A percentile compares a stretch with the other conserved stretches of the same genome.
Conservation (phyloP, 2,113 vertebrate genomes). For the Sardina pilchardus region DNA sequence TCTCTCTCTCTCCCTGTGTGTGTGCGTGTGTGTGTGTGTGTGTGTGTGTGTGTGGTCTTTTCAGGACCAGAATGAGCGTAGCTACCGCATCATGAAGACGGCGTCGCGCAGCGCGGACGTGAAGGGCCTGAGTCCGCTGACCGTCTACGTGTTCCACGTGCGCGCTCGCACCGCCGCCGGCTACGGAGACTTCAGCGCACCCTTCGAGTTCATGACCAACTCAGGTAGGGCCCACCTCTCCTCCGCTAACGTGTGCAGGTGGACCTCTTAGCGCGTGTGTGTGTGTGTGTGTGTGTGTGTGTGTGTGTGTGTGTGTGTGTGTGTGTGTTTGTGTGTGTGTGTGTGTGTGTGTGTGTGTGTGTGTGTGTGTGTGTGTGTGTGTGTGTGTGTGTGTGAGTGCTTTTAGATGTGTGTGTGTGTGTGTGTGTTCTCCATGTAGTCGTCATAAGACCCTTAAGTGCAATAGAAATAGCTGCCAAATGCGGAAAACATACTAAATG, state of each 20-base stretch:
- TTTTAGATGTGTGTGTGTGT: background rate
- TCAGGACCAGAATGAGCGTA: conserved; percentile 95
- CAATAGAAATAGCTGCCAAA: background rate
- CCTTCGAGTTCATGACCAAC: conserved; percentile 93
- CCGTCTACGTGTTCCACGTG: conserved; percentile 94
- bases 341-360: background rate
- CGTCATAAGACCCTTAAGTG: background rate
- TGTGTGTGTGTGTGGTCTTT: conserved; percentile 37
- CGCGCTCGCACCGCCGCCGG: conserved; percentile 93
- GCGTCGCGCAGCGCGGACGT: conserved; percentile 85
- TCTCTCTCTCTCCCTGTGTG: background rate
- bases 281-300: conserved; percentile 22
- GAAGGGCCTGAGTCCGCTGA: conserved; percentile 90
- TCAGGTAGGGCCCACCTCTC: conserved; percentile 75
- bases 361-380: background rate
- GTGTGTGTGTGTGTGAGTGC: background rate
- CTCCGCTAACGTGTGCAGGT: background rate
- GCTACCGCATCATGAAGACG: conserved; percentile 94
- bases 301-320: too few relatives aligned
- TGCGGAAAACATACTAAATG: background rate
- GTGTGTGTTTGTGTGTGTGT: background rate
- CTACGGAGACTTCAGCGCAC: conserved; percentile 91
- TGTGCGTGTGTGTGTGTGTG: conserved; percentile 29
- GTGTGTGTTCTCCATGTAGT: background rate
- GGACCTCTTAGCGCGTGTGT: too few relatives aligned